phyloP scores from a whole-genome alignment of 2,113 vertebrate genomes.

The Sphaerodactylus townsendi region DNA sequence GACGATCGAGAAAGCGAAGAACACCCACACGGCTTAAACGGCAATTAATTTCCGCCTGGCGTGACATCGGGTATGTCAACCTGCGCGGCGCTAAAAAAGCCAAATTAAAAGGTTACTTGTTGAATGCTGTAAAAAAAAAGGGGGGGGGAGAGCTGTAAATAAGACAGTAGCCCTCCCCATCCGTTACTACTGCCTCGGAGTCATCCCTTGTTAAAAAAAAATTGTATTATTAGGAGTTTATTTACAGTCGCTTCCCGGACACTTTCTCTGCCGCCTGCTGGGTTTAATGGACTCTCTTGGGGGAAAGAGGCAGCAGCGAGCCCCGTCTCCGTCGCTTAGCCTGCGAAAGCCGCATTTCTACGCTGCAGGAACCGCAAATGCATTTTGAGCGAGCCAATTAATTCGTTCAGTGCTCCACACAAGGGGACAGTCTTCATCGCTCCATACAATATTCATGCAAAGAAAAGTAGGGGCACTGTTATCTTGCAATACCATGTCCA shows the following conservation, averaged over 20 bases:
- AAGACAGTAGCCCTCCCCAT: slow-evolving; percentile 51
- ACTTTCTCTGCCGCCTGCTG: slow-evolving; percentile 9
- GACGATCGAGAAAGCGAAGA: slow-evolving; percentile 8
- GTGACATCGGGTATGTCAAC: slow-evolving; percentile 44
- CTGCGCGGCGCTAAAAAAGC: slow-evolving; percentile 9
- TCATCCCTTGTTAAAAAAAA: slow-evolving; percentile 37
- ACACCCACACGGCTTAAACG: slow-evolving; percentile 22
- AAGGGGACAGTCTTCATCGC: slow-evolving; percentile 35
- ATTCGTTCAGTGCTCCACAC: slow-evolving; percentile 37
- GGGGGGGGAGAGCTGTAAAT: not conserved
- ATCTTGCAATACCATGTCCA: not conserved
- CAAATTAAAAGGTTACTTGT: slow-evolving; percentile 36
- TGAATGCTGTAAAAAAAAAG: slow-evolving; percentile 28
- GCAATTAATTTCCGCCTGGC: slow-evolving; percentile 40
- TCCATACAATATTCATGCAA: not conserved
- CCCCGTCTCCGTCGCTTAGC: slow-evolving; percentile 25
- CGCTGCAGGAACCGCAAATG: slow-evolving; percentile 31
- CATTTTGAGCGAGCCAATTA: slow-evolving; percentile 15
- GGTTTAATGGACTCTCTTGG: slow-evolving; percentile 50
- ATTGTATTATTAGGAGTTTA: slow-evolving; percentile 46
- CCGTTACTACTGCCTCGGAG: slow-evolving; percentile 33
- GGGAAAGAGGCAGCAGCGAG: slow-evolving; percentile 46
- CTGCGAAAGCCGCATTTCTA: not conserved
- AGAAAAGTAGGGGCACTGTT: not conserved
- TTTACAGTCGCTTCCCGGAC: slow-evolving; percentile 51